Conservation (phyloP, 2,888 invertebrate genomes). For the Acrobasis consociella region DNA sequence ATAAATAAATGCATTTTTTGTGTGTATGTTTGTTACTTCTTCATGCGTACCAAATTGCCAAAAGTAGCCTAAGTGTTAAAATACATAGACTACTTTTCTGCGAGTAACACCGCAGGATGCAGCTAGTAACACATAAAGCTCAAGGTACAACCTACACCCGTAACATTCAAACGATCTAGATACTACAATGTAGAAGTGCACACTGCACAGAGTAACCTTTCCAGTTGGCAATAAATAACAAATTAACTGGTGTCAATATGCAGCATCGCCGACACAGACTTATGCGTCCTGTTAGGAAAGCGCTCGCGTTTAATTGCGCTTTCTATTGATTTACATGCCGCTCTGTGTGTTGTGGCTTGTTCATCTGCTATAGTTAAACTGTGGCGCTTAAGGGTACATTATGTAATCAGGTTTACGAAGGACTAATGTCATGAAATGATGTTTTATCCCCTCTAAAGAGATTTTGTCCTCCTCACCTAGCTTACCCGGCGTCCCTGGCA, state of each 20-base stretch:
- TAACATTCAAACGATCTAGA: constrained; percentile 1
- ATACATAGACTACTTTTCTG: too few species aligned
- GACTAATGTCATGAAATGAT: neutral
- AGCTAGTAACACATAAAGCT: too few species aligned
- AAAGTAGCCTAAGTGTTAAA: too few species aligned
- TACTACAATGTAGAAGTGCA: neutral
- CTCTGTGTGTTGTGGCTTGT: constrained; percentile 28
- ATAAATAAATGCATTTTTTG: too few species aligned
- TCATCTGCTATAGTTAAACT: constrained; percentile 18
- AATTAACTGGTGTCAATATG: constrained; percentile 25
- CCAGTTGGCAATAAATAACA: constrained; percentile 25
- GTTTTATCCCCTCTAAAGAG: too few species aligned
- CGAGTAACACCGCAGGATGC: too few species aligned
- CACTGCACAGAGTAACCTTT: constrained; percentile 23
- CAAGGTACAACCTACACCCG: neutral
- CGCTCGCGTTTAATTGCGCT: constrained; percentile 54
- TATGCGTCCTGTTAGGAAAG: constrained; percentile 50
- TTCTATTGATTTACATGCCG: constrained; percentile 60
- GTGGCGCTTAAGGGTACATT: constrained; percentile 16
- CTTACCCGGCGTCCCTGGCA: too few species aligned
- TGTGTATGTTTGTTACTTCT: too few species aligned
- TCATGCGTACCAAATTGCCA: too few species aligned
- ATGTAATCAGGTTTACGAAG: neutral
- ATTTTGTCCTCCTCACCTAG: too few species aligned
- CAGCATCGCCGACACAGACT: constrained; percentile 32